Percentiles rank a stretch among this genome's conserved stretches.
Evolutionary conservation across 2,113 vertebrate genomes (phyloP).

Genomic region (Condylura cristata): DNA sequence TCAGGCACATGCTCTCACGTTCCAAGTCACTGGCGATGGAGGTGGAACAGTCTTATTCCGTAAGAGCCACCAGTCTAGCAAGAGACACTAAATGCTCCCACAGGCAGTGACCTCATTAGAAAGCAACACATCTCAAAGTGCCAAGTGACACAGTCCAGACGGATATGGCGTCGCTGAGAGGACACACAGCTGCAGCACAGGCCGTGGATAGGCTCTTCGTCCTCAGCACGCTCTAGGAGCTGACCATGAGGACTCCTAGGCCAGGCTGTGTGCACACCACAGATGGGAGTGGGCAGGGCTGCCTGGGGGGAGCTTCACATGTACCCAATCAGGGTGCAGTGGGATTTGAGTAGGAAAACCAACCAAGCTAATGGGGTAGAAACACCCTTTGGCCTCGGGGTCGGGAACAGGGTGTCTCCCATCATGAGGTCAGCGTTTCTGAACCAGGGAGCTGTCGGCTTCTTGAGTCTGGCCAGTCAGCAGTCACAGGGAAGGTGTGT

Average conservation of each 20-base stretch:
- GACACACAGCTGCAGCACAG: neutral
- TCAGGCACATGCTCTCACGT: neutral
- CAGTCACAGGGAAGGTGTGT: too few relatives aligned
- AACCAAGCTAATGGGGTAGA: too few relatives aligned
- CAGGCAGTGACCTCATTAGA: slow-evolving; percentile 39
- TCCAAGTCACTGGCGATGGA: neutral
- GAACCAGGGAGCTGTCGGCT: neutral
- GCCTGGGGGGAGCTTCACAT: neutral
- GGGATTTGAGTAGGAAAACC: too few relatives aligned
- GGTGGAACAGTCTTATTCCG: neutral
- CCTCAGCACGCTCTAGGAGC: neutral
- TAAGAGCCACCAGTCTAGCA: neutral
- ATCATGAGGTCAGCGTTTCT: too few relatives aligned
- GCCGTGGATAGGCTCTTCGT: too few relatives aligned
- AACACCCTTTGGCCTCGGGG: neutral
- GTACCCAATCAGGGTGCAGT: too few relatives aligned
- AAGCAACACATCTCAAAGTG: slow-evolving; percentile 25
- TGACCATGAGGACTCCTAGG: neutral
- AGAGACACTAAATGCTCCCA: neutral
- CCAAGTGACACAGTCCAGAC: slow-evolving; percentile 53
- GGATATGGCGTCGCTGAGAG: neutral
- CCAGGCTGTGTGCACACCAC: neutral
- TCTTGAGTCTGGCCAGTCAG: neutral
- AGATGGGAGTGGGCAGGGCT: rapidly evolving
- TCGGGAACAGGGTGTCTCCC: neutral